Evolutionary conservation across 2,797 vertebrate genomes (phyloP).

Genomic region (Pyrocephalus nanus): DNA sequence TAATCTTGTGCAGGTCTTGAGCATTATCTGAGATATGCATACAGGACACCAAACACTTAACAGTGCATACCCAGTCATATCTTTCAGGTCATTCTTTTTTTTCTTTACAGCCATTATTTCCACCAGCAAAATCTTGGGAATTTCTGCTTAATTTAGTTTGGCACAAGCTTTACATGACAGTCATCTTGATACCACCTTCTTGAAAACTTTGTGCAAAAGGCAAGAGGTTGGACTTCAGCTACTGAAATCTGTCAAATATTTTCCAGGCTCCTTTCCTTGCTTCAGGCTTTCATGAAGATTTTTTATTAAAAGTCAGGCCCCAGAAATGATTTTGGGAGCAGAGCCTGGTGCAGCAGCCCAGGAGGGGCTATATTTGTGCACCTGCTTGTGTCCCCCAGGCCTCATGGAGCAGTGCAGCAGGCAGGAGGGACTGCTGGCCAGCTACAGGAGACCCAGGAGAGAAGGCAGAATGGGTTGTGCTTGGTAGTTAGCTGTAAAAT

Average conservation of each 20-base stretch:
- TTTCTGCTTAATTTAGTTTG: background rate
- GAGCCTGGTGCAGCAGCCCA: background rate
- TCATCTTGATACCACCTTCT: background rate
- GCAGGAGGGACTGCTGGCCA: background rate
- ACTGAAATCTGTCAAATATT: background rate
- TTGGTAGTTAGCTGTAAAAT: background rate
- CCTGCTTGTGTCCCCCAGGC: no score
- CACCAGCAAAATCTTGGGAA: background rate
- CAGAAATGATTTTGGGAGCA: background rate
- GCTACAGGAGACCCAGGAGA: background rate
- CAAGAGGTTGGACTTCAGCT: background rate
- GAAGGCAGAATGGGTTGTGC: background rate
- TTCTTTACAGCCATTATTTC: background rate
- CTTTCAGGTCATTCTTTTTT: background rate
- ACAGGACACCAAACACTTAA: background rate
- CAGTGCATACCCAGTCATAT: background rate
- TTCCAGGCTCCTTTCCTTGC: background rate
- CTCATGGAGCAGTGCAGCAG: background rate
- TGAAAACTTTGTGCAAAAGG: background rate
- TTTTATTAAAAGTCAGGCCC: background rate
- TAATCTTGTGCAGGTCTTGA: background rate
- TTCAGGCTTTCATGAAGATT: background rate
- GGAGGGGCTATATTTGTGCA: background rate
- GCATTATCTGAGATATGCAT: background rate
- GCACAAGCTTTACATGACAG: rapidly evolving